These are phyloP conservation scores for Itoplectis maculator DNA, from an alignment of 2,888 invertebrate species.

Conservation along the genomic window DNA sequence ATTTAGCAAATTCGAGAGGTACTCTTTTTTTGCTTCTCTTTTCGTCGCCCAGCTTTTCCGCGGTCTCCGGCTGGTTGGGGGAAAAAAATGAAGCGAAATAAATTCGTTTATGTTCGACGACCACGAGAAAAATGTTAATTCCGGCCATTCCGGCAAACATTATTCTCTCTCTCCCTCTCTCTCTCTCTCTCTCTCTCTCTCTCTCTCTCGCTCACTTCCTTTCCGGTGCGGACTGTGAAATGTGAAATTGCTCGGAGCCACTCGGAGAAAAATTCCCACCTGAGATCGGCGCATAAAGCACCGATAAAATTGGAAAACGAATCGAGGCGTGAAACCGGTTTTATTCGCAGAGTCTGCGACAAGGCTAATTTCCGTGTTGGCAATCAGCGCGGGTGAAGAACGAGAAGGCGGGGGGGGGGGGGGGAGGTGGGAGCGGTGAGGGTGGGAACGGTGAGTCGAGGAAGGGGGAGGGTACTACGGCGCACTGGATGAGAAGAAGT, in stretches of 20 bases:
- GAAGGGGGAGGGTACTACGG: not conserved
- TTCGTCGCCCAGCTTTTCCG: no score
- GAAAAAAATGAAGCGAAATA: no score
- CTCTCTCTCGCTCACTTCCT: no score
- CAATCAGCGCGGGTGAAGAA: constrained; percentile 15
- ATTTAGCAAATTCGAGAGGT: no score
- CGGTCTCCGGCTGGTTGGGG: no score
- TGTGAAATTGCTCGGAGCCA: not conserved
- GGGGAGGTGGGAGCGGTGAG: not conserved
- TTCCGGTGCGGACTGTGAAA: not conserved
- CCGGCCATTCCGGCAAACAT: no score
- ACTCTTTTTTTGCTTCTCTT: no score
- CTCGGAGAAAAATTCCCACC: not conserved
- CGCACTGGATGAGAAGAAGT: not conserved
- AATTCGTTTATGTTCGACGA: no score
- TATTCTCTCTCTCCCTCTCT: no score
- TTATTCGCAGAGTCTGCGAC: constrained; percentile 20
- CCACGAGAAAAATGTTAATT: no score
- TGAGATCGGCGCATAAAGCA: not conserved
- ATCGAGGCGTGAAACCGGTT: constrained; percentile 35
- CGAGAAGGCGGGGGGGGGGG: not conserved
- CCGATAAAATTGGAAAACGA: constrained; percentile 32
- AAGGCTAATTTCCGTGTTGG: constrained; percentile 42
- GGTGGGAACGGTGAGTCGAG: not conserved
- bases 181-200: no score